Percentiles rank a stretch among this genome's conserved stretches.
phyloP scores from a whole-genome alignment of 2,113 vertebrate species.

The Xenopus tropicalis region DNA sequence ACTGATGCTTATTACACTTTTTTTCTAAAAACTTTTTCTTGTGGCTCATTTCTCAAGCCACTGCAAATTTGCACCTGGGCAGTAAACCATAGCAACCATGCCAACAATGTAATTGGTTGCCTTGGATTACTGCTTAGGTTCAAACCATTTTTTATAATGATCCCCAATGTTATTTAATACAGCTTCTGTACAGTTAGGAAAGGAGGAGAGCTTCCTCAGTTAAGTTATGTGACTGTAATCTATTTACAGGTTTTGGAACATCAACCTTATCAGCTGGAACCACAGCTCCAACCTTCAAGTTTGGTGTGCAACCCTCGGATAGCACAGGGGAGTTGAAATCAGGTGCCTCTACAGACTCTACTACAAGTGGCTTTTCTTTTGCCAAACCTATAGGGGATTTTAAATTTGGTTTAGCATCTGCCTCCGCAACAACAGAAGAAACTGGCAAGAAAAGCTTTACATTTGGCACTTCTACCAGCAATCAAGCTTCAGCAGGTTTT shows the following conservation, averaged over 20 bases:
- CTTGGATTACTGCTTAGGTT: too few relatives aligned
- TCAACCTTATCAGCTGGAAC: slow-evolving; percentile 54
- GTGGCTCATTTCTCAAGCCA: too few relatives aligned
- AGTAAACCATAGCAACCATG: too few relatives aligned
- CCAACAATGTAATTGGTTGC: too few relatives aligned
- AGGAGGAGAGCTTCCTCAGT: too few relatives aligned
- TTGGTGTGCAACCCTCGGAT: slow-evolving; percentile 63
- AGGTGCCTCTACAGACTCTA: slow-evolving; percentile 63
- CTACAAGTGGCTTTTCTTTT: slow-evolving; percentile 62
- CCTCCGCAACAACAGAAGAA: slow-evolving; percentile 64
- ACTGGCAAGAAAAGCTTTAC: slow-evolving; percentile 65
- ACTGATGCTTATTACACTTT: too few relatives aligned
- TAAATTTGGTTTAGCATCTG: slow-evolving; percentile 66
- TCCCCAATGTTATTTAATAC: too few relatives aligned
- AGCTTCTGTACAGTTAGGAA: too few relatives aligned
- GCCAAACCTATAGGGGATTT: slow-evolving; percentile 58
- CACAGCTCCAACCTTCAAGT: slow-evolving; percentile 63
- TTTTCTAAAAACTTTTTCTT: too few relatives aligned
- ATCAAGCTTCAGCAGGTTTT: slow-evolving; percentile 32
- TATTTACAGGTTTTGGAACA: slow-evolving; percentile 63
- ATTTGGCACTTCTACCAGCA: neutral
- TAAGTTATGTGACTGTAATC: neutral
- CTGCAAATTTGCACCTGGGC: too few relatives aligned
- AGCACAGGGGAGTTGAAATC: slow-evolving; percentile 72
- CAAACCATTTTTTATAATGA: too few relatives aligned